Percentiles rank a stretch among this genome's conserved stretches.
These are phyloP conservation scores for Mimumesa dahlbomi DNA, from an alignment of 2,888 invertebrate genomes.

Conservation along the genomic window DNA sequence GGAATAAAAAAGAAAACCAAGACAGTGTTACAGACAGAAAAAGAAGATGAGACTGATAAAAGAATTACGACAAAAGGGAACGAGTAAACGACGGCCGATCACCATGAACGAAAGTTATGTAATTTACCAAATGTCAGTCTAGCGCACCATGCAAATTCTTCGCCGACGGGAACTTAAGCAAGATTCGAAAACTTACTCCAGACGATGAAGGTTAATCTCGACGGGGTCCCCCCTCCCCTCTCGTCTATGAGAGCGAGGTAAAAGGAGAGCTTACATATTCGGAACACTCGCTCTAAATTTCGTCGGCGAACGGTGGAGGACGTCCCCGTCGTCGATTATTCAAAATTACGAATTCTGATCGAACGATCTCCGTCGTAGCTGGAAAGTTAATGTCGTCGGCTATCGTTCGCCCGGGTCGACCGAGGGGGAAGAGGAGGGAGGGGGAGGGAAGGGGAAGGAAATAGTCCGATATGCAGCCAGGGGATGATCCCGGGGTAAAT, in stretches of 20 bases:
- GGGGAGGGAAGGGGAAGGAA: no score
- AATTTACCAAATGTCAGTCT: constrained; percentile 62
- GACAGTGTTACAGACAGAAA: no score
- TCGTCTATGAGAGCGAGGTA: constrained; percentile 37
- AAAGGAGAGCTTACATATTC: constrained; percentile 53
- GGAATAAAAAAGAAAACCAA: no score
- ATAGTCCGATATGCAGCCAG: no score
- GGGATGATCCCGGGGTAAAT: constrained; percentile 17
- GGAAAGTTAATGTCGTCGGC: constrained; percentile 40
- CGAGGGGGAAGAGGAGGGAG: neutral
- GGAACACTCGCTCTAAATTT: constrained; percentile 48
- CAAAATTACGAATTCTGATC: constrained; percentile 50
- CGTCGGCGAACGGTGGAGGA: constrained; percentile 13
- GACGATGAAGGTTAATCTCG: constrained; percentile 61
- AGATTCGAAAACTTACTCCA: constrained; percentile 63
- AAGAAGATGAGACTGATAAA: no score
- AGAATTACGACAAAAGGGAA: neutral
- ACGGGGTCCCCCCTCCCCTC: no score
- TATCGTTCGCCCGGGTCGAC: neutral
- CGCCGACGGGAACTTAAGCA: constrained; percentile 54
- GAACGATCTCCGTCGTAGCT: constrained; percentile 31
- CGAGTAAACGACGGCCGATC: constrained; percentile 35
- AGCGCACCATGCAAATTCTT: constrained; percentile 60
- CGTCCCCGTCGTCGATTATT: constrained; percentile 43
- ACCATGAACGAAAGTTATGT: constrained; percentile 57